Conservation (phyloP, 2,797 vertebrate species). For the Hirundo rustica region DNA sequence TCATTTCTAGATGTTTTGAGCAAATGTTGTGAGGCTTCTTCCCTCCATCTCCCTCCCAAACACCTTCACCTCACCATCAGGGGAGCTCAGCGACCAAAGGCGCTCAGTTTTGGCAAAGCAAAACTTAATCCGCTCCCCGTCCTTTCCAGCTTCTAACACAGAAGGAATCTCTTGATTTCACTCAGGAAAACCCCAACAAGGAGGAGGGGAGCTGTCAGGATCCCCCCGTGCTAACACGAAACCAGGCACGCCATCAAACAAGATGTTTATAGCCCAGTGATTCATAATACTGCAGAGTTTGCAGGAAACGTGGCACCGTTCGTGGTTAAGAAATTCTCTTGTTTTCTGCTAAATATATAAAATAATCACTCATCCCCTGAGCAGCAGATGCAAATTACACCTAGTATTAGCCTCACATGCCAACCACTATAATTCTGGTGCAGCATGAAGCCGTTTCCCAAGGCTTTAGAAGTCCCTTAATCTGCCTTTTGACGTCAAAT, state of each 20-base stretch:
- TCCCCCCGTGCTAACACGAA: accelerated
- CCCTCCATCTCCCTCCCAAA: neutral
- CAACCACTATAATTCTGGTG: neutral
- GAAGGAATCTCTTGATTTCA: neutral
- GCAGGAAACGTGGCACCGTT: constrained; percentile 3
- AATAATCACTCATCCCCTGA: constrained; percentile 37
- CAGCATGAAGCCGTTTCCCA: neutral
- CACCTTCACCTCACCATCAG: neutral
- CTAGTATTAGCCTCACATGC: neutral
- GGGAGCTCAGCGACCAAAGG: neutral
- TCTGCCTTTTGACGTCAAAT: constrained; percentile 54
- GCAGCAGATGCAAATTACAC: constrained; percentile 45
- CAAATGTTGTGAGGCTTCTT: neutral
- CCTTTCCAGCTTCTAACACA: neutral
- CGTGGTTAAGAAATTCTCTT: constrained; percentile 28
- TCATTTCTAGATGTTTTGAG: neutral
- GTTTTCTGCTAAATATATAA: constrained; percentile 61
- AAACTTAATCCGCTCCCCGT: neutral
- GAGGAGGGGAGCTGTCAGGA: neutral
- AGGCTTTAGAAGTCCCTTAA: constrained; percentile 32
- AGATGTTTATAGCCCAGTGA: constrained; percentile 27
- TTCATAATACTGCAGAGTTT: constrained; percentile 49
- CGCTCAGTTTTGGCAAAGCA: accelerated
- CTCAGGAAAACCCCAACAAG: neutral
- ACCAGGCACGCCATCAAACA: neutral